Evolutionary conservation across 1,140 invertebrate genomes (phyloP).

Genomic region (Eueides isabella): DNA sequence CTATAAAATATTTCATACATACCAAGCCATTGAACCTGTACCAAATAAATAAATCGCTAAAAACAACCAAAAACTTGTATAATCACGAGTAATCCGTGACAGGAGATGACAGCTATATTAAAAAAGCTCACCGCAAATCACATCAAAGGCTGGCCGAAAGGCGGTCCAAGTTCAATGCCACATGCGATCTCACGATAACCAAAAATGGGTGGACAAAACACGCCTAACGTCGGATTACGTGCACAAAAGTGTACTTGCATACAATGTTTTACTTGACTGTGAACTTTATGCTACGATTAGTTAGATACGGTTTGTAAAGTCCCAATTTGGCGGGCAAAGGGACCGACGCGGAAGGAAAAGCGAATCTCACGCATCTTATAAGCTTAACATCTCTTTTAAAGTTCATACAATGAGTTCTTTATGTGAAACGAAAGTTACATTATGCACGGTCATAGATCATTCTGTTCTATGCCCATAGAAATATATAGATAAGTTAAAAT

Average conservation of each 20-base stretch:
- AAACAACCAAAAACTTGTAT: background rate
- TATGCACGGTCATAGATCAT: slow-evolving; percentile 12
- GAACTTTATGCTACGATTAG: slow-evolving; percentile 15
- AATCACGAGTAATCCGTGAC: slow-evolving; percentile 25
- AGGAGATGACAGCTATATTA: slow-evolving; percentile 33
- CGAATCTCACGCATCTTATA: slow-evolving; percentile 33
- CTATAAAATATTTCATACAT: background rate
- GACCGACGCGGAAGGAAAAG: slow-evolving; percentile 39
- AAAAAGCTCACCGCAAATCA: slow-evolving; percentile 32
- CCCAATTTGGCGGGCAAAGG: slow-evolving; percentile 33
- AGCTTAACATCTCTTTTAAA: slow-evolving; percentile 34
- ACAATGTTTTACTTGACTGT: slow-evolving; percentile 5
- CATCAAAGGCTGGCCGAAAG: slow-evolving; percentile 48
- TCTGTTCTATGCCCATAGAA: background rate
- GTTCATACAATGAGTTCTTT: slow-evolving; percentile 25
- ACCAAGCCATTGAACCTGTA: background rate
- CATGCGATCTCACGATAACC: slow-evolving; percentile 44
- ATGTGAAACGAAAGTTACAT: slow-evolving; percentile 16
- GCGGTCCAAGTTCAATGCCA: slow-evolving; percentile 54
- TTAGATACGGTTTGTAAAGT: background rate
- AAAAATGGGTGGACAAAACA: slow-evolving; percentile 35
- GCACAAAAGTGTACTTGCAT: slow-evolving; percentile 14
- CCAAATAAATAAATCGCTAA: background rate
- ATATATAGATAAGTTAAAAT: background rate
- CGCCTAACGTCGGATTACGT: slow-evolving; percentile 37